Conservation (phyloP, 2,888 invertebrate species). For the Boloria selene region DNA sequence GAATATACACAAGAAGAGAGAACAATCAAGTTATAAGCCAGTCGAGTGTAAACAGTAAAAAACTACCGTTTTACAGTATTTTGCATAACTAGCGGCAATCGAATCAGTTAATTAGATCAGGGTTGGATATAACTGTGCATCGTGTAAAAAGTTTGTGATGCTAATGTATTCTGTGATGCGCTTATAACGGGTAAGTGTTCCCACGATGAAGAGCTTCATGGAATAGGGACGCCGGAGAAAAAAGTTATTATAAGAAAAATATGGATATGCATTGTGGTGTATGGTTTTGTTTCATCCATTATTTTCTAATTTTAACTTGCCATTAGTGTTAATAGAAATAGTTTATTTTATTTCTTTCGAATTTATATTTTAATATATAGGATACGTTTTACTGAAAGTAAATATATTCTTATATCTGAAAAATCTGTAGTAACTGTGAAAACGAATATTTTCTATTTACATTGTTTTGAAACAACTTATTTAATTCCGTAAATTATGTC, state of each 20-base stretch:
- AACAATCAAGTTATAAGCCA: slow-evolving; percentile 15
- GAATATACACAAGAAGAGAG: slow-evolving; percentile 18
- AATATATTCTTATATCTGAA: no score
- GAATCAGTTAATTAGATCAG: slow-evolving; percentile 40
- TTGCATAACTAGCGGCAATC: slow-evolving; percentile 34
- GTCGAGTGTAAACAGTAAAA: slow-evolving; percentile 31
- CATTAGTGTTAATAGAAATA: neutral
- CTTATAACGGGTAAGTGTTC: slow-evolving; percentile 38
- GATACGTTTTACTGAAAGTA: no score
- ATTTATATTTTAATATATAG: no score
- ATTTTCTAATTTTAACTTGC: slow-evolving; percentile 12
- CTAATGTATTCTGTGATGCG: slow-evolving; percentile 26
- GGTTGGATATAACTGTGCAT: slow-evolving; percentile 40
- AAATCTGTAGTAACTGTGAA: no score
- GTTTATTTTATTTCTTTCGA: no score
- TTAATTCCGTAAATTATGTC: slow-evolving; percentile 3
- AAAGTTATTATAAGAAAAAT: slow-evolving; percentile 36
- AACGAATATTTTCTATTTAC: no score
- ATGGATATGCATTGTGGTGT: slow-evolving; percentile 24
- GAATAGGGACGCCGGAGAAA: slow-evolving; percentile 32
- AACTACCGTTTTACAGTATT: slow-evolving; percentile 32
- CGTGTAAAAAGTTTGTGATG: slow-evolving; percentile 20
- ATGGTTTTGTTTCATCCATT: slow-evolving; percentile 15
- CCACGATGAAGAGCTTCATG: slow-evolving; percentile 38
- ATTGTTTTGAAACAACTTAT: neutral